Percentiles rank a stretch among this genome's conserved stretches.
phyloP scores from a whole-genome alignment of 2,888 invertebrate species.

The Barypeithes pellucidus region DNA sequence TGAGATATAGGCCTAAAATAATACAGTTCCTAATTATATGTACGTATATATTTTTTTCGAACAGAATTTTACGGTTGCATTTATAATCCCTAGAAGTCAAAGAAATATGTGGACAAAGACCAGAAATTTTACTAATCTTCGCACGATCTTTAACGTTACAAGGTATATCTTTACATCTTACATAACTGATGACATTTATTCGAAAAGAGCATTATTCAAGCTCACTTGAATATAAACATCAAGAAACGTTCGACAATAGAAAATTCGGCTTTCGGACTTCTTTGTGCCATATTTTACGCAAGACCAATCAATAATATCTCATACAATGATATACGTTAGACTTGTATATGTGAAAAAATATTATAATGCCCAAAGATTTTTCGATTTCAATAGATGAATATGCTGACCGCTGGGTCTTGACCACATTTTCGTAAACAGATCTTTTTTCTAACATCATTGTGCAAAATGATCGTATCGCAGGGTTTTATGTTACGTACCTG shows the following conservation, averaged over 20 bases:
- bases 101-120: constrained; percentile 16
- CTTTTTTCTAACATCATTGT: constrained; percentile 40
- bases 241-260: constrained; percentile 53
- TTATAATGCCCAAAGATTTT: constrained; percentile 42
- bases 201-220: constrained; percentile 59
- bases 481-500: constrained; percentile 29
- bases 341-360: constrained; percentile 47
- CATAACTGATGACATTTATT: constrained; percentile 59
- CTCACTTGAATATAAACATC: constrained; percentile 60
- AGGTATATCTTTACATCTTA: constrained; percentile 55
- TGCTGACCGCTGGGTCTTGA: constrained; percentile 57
- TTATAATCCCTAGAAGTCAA: constrained; percentile 5
- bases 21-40: too few relatives aligned
- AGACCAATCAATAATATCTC: constrained; percentile 49
- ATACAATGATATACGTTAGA: constrained; percentile 31
- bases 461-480: constrained; percentile 36
- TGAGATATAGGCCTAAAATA: too few relatives aligned
- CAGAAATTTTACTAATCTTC: constrained; percentile 42
- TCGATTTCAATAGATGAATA: constrained; percentile 51
- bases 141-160: constrained; percentile 51
- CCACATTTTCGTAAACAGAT: constrained; percentile 59
- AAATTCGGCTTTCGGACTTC: constrained; percentile 54
- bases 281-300: constrained; percentile 55
- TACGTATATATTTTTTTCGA: too few relatives aligned
- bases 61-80: too few relatives aligned